Conservation (phyloP, 2,113 vertebrate species). For the Corydoras sp. region DNA sequence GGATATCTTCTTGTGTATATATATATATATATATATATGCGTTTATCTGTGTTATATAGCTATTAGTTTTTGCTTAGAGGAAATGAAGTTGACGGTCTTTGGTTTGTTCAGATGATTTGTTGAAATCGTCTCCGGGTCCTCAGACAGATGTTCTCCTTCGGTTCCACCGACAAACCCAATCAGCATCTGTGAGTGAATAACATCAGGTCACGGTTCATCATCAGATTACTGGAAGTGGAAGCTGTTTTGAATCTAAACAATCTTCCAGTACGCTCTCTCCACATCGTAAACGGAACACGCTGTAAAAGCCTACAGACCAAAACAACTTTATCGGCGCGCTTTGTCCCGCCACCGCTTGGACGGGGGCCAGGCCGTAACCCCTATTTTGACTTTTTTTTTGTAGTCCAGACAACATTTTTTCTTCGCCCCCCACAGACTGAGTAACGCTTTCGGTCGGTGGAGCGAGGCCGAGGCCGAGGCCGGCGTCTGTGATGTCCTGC, state of each 20-base stretch:
- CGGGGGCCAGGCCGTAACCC: conserved; percentile 49
- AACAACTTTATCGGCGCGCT: conserved; percentile 60
- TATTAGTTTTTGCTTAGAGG: no score
- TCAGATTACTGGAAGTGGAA: background rate
- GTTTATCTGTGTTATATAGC: no score
- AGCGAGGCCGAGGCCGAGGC: background rate
- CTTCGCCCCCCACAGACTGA: background rate
- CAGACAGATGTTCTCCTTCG: no score
- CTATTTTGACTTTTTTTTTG: conserved; percentile 3
- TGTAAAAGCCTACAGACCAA: conserved; percentile 44
- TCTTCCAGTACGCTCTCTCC: conserved; percentile 56
- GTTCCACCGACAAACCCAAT: no score
- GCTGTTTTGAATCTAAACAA: conserved; percentile 10
- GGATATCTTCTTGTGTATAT: no score
- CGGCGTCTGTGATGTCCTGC: conserved; percentile 19
- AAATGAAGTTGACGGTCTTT: no score
- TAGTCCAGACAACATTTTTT: conserved; percentile 3
- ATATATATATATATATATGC: no score
- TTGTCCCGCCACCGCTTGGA: conserved; percentile 36
- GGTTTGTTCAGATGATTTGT: no score
- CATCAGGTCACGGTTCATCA: background rate
- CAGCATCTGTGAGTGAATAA: no score
- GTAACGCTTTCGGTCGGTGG: background rate
- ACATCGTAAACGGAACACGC: background rate
- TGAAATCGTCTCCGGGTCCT: no score